Evolutionary conservation across 2,113 vertebrate species (phyloP).

Genomic region (Hippocampus zosterae): DNA sequence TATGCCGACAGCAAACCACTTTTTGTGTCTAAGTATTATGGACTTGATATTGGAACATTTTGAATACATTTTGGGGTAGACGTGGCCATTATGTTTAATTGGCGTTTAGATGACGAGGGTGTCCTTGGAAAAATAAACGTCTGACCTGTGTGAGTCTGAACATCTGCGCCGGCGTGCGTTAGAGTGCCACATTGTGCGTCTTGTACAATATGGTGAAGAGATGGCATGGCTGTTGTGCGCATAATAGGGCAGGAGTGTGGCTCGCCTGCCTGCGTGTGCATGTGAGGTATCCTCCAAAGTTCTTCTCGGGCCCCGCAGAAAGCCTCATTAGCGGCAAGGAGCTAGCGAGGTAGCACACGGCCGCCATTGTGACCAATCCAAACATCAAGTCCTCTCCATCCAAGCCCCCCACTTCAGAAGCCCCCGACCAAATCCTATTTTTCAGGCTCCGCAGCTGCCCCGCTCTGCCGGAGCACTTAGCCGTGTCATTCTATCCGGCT

Average conservation of each 20-base stretch:
- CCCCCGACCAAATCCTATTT: slow-evolving; percentile 67
- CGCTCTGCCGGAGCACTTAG: slow-evolving; percentile 76
- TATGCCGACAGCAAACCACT: too few species aligned
- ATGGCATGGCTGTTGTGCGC: slow-evolving; percentile 33
- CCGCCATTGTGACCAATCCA: slow-evolving; percentile 78
- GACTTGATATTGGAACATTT: too few species aligned
- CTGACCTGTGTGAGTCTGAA: slow-evolving; percentile 17
- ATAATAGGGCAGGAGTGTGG: slow-evolving; percentile 41
- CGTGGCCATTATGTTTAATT: neutral
- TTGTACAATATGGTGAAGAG: slow-evolving; percentile 42
- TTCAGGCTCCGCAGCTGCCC: slow-evolving; percentile 78
- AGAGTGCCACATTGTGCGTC: slow-evolving; percentile 22
- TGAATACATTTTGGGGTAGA: neutral
- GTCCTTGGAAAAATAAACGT: too few species aligned
- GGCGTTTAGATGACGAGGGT: neutral
- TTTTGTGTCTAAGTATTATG: too few species aligned
- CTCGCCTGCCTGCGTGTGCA: neutral
- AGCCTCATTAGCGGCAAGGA: slow-evolving; percentile 66
- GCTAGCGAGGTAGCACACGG: slow-evolving; percentile 63
- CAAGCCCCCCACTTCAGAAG: slow-evolving; percentile 67
- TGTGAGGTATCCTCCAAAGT: slow-evolving; percentile 46
- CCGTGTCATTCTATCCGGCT: slow-evolving; percentile 79
- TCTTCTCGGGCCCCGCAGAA: slow-evolving; percentile 56
- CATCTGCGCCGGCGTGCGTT: slow-evolving; percentile 30
- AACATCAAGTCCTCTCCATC: slow-evolving; percentile 73